A percentile compares a stretch with the other conserved stretches of the same genome.
These are phyloP conservation scores for Gila robusta DNA, from an alignment of 2,797 vertebrate species.

Conservation along the genomic window DNA sequence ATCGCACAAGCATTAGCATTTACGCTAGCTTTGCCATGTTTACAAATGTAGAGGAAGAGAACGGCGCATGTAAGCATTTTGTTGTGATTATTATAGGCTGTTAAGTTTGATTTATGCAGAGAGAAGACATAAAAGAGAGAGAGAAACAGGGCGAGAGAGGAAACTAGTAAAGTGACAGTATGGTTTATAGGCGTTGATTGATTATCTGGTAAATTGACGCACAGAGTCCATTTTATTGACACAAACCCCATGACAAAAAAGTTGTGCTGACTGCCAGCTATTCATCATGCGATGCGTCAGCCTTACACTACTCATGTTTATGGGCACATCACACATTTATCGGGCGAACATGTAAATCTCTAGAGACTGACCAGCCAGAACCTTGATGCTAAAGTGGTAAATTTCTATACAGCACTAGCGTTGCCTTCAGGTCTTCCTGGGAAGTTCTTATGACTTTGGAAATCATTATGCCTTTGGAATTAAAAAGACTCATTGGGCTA, in stretches of 20 bases:
- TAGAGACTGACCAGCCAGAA: neutral
- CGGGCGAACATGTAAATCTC: conserved; percentile 31
- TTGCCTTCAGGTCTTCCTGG: neutral
- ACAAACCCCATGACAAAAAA: conserved; percentile 48
- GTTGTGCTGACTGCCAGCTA: conserved; percentile 27
- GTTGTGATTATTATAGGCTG: conserved; percentile 58
- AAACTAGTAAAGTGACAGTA: conserved; percentile 46
- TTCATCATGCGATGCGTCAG: conserved; percentile 35
- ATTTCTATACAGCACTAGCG: neutral
- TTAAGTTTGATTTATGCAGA: conserved; percentile 61
- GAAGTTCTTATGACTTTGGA: neutral
- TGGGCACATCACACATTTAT: conserved; percentile 33
- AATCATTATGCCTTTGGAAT: neutral
- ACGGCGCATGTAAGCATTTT: conserved; percentile 39
- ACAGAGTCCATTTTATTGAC: conserved; percentile 55
- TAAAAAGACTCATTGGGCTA: neutral
- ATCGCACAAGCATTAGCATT: conserved; percentile 26
- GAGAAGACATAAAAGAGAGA: conserved; percentile 28
- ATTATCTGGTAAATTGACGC: conserved; percentile 62
- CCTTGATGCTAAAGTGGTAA: neutral
- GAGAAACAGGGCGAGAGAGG: conserved; percentile 30
- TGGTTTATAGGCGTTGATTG: conserved; percentile 62
- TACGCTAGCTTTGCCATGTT: conserved; percentile 20
- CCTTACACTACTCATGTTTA: conserved; percentile 31
- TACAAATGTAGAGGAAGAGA: conserved; percentile 5